A percentile compares a stretch with the other conserved stretches of the same genome.
phyloP scores from a whole-genome alignment of 2,888 invertebrate genomes.

The Spisula subtruncata region DNA sequence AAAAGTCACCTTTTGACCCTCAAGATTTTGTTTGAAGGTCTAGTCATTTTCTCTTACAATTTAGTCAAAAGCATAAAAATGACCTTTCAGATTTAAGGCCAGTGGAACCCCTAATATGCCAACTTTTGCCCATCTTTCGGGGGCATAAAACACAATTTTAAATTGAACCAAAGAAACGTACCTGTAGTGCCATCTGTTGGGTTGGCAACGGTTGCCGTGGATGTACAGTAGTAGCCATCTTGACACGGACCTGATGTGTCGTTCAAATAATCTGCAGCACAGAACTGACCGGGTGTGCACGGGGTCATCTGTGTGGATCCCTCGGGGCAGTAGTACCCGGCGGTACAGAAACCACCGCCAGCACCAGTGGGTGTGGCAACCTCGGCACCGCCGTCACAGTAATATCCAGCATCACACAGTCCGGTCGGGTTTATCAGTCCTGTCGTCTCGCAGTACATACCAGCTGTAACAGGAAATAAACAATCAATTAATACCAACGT shows the following conservation, averaged over 20 bases:
- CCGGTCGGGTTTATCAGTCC: constrained; percentile 81
- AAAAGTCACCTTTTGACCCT: no score
- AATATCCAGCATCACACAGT: constrained; percentile 83
- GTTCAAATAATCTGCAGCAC: constrained; percentile 80
- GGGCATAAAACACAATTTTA: not conserved
- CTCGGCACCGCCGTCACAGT: constrained; percentile 98
- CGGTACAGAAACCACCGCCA: constrained; percentile 79
- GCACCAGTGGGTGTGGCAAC: constrained; percentile 89
- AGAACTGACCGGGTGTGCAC: constrained; percentile 83
- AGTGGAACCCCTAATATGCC: no score
- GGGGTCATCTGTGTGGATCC: constrained; percentile 79
- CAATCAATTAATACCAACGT: no score
- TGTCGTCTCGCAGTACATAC: constrained; percentile 81
- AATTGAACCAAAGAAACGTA: constrained; percentile 53
- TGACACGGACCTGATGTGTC: constrained; percentile 82
- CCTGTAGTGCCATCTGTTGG: constrained; percentile 85
- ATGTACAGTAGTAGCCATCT: constrained; percentile 83
- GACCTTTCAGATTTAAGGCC: no score
- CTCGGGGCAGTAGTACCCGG: constrained; percentile 84
- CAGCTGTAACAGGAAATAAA: constrained; percentile 75
- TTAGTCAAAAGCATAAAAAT: no score
- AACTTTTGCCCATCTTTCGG: not conserved
- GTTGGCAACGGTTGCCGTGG: constrained; percentile 78
- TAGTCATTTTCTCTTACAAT: no score
- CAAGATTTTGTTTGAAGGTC: no score